A percentile compares a stretch with the other conserved stretches of the same genome.
These are phyloP conservation scores for Pteria penguin DNA, from an alignment of 2,888 invertebrate species.

Conservation along the genomic window DNA sequence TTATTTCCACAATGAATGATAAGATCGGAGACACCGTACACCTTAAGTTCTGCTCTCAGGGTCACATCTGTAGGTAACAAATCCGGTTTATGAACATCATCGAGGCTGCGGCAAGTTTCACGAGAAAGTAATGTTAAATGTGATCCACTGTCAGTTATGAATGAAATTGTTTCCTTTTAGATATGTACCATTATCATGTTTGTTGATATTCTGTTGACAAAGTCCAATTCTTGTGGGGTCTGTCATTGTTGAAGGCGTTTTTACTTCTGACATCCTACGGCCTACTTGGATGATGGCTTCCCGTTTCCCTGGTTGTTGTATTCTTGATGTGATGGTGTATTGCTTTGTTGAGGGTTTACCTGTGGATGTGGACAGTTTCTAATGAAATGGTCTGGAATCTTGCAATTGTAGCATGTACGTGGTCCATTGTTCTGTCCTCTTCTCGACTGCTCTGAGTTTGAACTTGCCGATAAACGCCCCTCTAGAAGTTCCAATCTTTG, in stretches of 20 bases:
- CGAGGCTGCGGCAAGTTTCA: neutral
- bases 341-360: neutral
- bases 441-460: neutral
- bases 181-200: neutral
- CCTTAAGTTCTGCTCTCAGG: neutral
- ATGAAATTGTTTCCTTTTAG: neutral
- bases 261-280: neutral
- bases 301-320: neutral
- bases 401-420: constrained; percentile 5
- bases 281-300: neutral
- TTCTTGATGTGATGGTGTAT: neutral
- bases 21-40: neutral
- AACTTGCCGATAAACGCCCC: neutral
- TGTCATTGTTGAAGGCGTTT: neutral
- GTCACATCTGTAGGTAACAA: neutral
- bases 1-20: neutral
- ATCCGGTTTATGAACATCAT: neutral
- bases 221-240: neutral
- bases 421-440: neutral
- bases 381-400: constrained; percentile 8
- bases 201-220: neutral
- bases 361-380: constrained; percentile 16
- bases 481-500: neutral
- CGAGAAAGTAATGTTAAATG: neutral
- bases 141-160: neutral